Conservation (phyloP, 2,797 vertebrate species). For the Parotocinclus haroldoi region DNA sequence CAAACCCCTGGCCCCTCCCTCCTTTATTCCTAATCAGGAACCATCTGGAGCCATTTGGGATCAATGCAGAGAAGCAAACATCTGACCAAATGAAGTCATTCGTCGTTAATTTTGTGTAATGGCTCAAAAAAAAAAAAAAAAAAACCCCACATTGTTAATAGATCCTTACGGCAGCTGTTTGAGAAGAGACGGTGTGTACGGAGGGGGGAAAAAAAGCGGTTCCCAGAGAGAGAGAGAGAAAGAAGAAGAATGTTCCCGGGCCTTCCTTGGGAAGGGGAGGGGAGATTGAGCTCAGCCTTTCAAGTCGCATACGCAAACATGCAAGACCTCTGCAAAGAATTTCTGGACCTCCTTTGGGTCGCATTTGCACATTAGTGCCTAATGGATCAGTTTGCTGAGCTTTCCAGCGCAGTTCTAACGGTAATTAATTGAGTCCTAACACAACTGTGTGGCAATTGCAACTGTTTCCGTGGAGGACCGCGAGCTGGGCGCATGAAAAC, state of each 20-base stretch:
- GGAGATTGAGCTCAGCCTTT: conserved; percentile 54
- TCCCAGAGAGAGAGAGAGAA: conserved; percentile 32
- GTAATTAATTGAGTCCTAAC: conserved; percentile 77
- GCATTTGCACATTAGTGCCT: conserved; percentile 71
- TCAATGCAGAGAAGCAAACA: not conserved
- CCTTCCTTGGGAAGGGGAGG: conserved; percentile 42
- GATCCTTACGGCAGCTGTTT: conserved; percentile 42
- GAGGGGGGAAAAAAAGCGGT: not conserved
- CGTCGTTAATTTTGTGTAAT: conserved; percentile 49
- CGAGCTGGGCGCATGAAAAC: conserved; percentile 63
- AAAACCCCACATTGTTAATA: conserved; percentile 33
- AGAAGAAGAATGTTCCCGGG: conserved; percentile 63
- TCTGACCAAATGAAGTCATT: conserved; percentile 39
- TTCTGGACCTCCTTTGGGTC: conserved; percentile 67
- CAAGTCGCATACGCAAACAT: conserved; percentile 66
- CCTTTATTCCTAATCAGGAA: not conserved
- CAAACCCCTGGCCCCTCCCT: too few species aligned
- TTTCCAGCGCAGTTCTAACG: conserved; percentile 63
- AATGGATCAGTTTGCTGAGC: conserved; percentile 59
- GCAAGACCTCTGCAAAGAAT: conserved; percentile 67
- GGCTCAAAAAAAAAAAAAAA: conserved; percentile 29
- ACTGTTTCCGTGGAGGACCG: conserved; percentile 66
- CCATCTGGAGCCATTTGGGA: conserved; percentile 1
- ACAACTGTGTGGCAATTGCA: conserved; percentile 69
- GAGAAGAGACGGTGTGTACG: conserved; percentile 8